A percentile compares a stretch with the other conserved stretches of the same genome.
Conservation (phyloP, 2,797 vertebrate species). For the Phalanger gymnotis region DNA sequence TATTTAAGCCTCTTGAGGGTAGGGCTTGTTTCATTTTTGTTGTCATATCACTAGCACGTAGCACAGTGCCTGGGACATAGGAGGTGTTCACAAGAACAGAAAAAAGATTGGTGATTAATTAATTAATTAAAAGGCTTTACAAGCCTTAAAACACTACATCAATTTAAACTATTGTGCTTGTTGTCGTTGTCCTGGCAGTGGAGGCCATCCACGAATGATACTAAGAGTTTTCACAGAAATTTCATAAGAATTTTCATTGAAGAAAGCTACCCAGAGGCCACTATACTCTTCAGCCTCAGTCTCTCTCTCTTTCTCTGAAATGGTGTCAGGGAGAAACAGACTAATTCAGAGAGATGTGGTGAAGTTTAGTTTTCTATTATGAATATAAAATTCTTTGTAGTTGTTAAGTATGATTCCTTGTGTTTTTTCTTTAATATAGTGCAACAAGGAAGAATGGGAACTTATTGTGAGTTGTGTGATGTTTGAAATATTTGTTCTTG, state of each 20-base stretch:
- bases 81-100: not conserved
- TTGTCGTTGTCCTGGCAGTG: conserved; percentile 29
- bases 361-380: conserved; percentile 62
- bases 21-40: not conserved
- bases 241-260: conserved; percentile 37
- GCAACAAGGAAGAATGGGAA: not conserved
- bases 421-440: not conserved
- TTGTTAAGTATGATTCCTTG: conserved; percentile 45
- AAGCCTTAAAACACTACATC: not conserved
- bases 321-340: conserved; percentile 24
- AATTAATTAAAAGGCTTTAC: not conserved
- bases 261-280: conserved; percentile 36
- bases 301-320: conserved; percentile 47
- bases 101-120: not conserved
- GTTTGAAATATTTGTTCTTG: conserved; percentile 58
- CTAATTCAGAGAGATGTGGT: conserved; percentile 36
- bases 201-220: conserved; percentile 25
- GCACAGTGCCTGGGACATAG: not conserved
- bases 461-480: conserved; percentile 44
- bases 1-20: not conserved
- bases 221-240: conserved; percentile 30
- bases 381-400: conserved; percentile 53
- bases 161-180: not conserved
- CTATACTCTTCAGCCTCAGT: conserved; percentile 31
- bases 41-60: not conserved